A percentile compares a stretch with the other conserved stretches of the same genome.
Conservation (phyloP, 2,888 invertebrate species). For the Drosophila mercatorum region DNA sequence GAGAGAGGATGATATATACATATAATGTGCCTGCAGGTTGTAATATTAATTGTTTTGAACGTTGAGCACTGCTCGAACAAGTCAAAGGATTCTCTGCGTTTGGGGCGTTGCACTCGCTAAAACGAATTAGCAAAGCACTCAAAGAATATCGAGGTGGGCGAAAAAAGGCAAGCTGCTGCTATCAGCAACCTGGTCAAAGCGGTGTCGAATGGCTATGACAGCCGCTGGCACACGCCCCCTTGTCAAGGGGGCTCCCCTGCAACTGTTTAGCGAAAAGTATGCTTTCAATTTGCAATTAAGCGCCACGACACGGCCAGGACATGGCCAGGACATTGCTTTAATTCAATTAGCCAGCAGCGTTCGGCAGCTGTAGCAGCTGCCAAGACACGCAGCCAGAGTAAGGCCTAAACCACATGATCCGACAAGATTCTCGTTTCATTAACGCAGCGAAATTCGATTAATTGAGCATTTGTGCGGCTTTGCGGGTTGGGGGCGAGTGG, state of each 20-base stretch:
- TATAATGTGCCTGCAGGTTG: conserved; percentile 78
- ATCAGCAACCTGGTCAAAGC: conserved; percentile 42
- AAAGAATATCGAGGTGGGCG: conserved; percentile 10
- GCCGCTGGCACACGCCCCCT: conserved; percentile 38
- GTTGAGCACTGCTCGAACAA: conserved; percentile 46
- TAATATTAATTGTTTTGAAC: conserved; percentile 76
- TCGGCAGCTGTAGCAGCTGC: conserved; percentile 22
- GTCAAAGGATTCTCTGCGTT: conserved; percentile 53
- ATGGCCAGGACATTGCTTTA: conserved; percentile 62
- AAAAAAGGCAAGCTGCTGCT: background rate
- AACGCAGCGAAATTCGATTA: conserved; percentile 72
- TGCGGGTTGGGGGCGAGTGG: background rate
- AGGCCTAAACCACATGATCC: conserved; percentile 68
- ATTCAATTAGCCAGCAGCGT: conserved; percentile 72
- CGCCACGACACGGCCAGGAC: conserved; percentile 43
- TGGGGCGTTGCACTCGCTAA: background rate
- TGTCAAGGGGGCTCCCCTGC: background rate
- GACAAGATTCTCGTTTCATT: conserved; percentile 68
- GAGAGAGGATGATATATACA: conserved; percentile 9
- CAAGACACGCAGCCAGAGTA: conserved; percentile 34
- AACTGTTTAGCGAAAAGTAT: conserved; percentile 54
- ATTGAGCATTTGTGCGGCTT: conserved; percentile 77
- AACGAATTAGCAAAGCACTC: conserved; percentile 16
- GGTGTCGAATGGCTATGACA: conserved; percentile 72
- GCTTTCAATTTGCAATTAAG: conserved; percentile 76